Conservation (phyloP, 2,113 vertebrate species). For the Sitta europaea region DNA sequence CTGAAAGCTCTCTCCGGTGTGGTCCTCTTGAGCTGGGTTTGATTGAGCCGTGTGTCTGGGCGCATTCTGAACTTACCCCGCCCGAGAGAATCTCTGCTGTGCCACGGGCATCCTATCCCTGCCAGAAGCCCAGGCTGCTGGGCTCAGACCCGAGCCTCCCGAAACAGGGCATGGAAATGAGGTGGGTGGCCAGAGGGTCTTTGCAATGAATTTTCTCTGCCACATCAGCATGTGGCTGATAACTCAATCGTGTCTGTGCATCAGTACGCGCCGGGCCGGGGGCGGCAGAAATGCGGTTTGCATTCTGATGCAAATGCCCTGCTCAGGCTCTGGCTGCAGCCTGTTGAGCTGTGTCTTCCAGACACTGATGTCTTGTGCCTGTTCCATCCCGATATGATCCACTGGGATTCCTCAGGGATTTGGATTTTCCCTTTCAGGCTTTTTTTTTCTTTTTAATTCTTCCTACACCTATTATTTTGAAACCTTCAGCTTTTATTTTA, state of each 20-base stretch:
- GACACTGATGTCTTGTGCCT: background rate
- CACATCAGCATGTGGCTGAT: background rate
- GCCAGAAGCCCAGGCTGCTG: background rate
- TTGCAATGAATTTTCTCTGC: background rate
- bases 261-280: background rate
- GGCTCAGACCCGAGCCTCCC: background rate
- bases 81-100: background rate
- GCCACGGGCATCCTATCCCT: background rate
- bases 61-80: accelerated
- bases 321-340: background rate
- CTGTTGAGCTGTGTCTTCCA: background rate
- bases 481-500: background rate
- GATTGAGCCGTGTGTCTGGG: background rate
- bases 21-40: background rate
- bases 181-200: background rate
- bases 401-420: background rate
- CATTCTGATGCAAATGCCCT: background rate
- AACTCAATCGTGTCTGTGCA: background rate
- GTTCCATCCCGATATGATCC: background rate
- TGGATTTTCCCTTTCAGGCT: background rate
- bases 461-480: background rate
- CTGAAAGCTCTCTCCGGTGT: background rate
- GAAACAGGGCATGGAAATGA: background rate
- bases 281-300: background rate
- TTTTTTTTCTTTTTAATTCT: background rate